phyloP scores from a whole-genome alignment of 2,888 invertebrate genomes.

The Galerucella nymphaeae region DNA sequence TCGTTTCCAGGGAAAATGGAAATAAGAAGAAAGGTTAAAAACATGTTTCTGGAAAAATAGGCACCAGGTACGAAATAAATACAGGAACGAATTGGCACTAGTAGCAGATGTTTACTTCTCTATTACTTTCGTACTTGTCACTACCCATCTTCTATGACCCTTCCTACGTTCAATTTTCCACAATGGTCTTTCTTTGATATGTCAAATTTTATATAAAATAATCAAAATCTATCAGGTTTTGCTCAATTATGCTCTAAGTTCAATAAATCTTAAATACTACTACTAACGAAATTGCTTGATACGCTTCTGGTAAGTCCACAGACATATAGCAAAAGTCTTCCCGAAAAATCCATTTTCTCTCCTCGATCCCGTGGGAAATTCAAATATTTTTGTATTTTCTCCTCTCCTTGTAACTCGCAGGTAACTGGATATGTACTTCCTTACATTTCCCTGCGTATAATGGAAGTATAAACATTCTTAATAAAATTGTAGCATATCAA shows the following conservation, averaged over 20 bases:
- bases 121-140: no score
- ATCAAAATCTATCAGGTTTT: no score
- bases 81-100: constrained; percentile 7
- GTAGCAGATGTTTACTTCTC: no score
- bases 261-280: not conserved
- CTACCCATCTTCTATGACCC: no score
- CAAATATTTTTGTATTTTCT: constrained; percentile 60
- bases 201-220: no score
- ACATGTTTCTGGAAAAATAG: constrained; percentile 1
- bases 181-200: no score
- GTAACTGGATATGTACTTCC: constrained; percentile 59
- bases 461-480: constrained; percentile 49
- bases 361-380: constrained; percentile 61
- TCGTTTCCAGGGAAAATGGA: constrained; percentile 20
- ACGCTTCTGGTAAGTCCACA: not conserved
- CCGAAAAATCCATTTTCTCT: constrained; percentile 60
- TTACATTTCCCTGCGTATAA: constrained; percentile 53
- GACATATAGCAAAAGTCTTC: constrained; percentile 52
- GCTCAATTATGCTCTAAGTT: no score
- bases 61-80: not conserved
- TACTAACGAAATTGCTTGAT: not conserved
- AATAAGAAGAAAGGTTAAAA: constrained; percentile 34
- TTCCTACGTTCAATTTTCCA: no score
- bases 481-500: constrained; percentile 41
- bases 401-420: constrained; percentile 45